phyloP scores from a whole-genome alignment of 2,888 invertebrate species.

The Didymodactylos carnosus region DNA sequence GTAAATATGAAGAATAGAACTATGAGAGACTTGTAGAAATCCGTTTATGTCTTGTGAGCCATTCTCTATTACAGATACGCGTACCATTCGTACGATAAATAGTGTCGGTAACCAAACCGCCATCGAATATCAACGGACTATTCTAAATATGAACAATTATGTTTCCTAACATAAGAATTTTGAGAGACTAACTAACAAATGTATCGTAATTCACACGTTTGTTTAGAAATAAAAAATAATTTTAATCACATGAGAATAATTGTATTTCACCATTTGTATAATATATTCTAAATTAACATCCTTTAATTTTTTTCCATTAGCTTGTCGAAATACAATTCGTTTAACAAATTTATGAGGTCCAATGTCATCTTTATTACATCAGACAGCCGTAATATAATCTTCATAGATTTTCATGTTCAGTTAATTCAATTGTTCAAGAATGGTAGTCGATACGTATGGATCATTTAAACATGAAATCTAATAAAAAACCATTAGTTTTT shows the following conservation, averaged over 20 bases:
- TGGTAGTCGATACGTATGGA: not conserved
- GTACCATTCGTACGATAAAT: constrained; percentile 35
- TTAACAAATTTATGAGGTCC: not conserved
- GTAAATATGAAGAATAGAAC: too few relatives aligned
- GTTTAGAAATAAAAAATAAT: constrained; percentile 17
- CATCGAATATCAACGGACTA: constrained; percentile 34
- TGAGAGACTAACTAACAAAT: constrained; percentile 22
- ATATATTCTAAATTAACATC: not conserved
- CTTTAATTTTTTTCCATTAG: not conserved
- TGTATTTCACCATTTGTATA: not conserved
- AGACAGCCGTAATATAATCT: constrained; percentile 2
- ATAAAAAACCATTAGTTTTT: not conserved
- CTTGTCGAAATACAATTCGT: not conserved
- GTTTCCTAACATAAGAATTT: not conserved
- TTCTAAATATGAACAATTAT: too few relatives aligned
- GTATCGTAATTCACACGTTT: constrained; percentile 26
- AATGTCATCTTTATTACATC: not conserved
- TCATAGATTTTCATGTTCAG: constrained; percentile 3
- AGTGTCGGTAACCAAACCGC: constrained; percentile 33
- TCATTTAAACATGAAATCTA: not conserved
- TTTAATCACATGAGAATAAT: not conserved
- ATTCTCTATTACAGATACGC: constrained; percentile 30
- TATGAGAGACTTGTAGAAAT: too few relatives aligned
- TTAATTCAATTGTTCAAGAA: not conserved
- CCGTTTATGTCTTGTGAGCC: constrained; percentile 33